Conservation (phyloP, 2,113 vertebrate species). For the Neogobius melanostomus region DNA sequence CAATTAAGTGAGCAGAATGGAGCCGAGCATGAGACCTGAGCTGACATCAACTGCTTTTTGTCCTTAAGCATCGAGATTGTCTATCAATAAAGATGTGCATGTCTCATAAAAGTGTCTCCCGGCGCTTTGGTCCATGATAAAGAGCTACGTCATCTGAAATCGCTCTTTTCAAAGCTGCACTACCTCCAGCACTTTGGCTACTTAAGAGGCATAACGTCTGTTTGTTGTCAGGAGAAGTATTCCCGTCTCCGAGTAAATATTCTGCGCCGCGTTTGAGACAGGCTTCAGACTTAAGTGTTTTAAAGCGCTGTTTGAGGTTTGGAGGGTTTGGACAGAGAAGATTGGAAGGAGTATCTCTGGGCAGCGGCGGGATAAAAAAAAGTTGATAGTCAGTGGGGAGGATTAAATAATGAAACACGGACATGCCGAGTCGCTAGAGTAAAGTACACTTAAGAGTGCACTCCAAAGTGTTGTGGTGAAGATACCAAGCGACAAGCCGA, state of each 20-base stretch:
- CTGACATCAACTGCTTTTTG: slow-evolving; percentile 38
- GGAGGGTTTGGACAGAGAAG: slow-evolving; percentile 28
- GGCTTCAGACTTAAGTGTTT: slow-evolving; percentile 54
- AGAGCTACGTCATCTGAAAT: slow-evolving; percentile 41
- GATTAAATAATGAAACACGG: slow-evolving; percentile 70
- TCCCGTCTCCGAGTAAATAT: slow-evolving; percentile 48
- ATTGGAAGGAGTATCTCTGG: slow-evolving; percentile 51
- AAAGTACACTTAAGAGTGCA: slow-evolving; percentile 69
- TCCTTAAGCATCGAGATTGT: slow-evolving; percentile 37
- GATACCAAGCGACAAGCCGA: slow-evolving; percentile 53
- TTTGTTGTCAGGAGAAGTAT: slow-evolving; percentile 32
- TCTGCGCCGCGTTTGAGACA: slow-evolving; percentile 32
- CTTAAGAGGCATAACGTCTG: slow-evolving; percentile 32
- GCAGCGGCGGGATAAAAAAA: slow-evolving; percentile 43
- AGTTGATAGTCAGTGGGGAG: slow-evolving; percentile 65
- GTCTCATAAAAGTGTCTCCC: slow-evolving; percentile 45
- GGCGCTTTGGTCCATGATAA: slow-evolving; percentile 42
- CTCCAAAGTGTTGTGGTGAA: slow-evolving; percentile 65
- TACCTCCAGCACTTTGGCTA: slow-evolving; percentile 44
- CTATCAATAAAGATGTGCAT: slow-evolving; percentile 51
- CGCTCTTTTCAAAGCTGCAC: slow-evolving; percentile 36
- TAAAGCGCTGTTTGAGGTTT: slow-evolving; percentile 58
- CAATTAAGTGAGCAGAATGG: slow-evolving; percentile 36
- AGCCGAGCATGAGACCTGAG: slow-evolving; percentile 40
- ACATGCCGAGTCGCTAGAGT: slow-evolving; percentile 61